Conservation (phyloP, 2,888 invertebrate species). For the Blera fallax region DNA sequence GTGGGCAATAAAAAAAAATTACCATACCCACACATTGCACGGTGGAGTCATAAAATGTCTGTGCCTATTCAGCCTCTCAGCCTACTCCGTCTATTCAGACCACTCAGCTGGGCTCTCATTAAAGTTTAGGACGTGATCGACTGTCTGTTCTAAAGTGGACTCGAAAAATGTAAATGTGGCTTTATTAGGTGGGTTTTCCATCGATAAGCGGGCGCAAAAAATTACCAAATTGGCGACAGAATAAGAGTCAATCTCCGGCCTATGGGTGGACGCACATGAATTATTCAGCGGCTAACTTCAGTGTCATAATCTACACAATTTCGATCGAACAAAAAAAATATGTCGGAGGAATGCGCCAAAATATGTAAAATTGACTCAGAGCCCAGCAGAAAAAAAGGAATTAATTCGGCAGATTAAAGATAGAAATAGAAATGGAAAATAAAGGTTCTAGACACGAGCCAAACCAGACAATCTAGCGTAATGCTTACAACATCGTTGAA, state of each 20-base stretch:
- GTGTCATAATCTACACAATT: neutral
- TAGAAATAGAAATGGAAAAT: neutral
- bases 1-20: conserved; percentile 26
- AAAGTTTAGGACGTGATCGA: conserved; percentile 38
- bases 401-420: conserved; percentile 3
- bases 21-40: conserved; percentile 4
- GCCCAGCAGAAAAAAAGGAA: too few relatives aligned
- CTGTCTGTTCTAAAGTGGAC: neutral
- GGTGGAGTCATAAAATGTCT: neutral
- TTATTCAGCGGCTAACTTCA: conserved; percentile 26
- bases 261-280: conserved; percentile 12
- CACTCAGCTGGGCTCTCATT: conserved; percentile 4
- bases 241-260: neutral
- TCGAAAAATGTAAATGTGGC: conserved; percentile 4
- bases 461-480: conserved; percentile 7
- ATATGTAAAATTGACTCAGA: neutral
- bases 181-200: conserved; percentile 6
- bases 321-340: neutral
- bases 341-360: neutral
- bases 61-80: neutral
- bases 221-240: conserved; percentile 15
- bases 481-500: conserved; percentile 4
- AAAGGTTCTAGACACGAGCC: conserved; percentile 42
- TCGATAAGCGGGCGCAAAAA: neutral
- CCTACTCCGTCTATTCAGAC: neutral